Evolutionary conservation across 2,113 vertebrate genomes (phyloP).

Genomic region (Gallinago undulata): DNA sequence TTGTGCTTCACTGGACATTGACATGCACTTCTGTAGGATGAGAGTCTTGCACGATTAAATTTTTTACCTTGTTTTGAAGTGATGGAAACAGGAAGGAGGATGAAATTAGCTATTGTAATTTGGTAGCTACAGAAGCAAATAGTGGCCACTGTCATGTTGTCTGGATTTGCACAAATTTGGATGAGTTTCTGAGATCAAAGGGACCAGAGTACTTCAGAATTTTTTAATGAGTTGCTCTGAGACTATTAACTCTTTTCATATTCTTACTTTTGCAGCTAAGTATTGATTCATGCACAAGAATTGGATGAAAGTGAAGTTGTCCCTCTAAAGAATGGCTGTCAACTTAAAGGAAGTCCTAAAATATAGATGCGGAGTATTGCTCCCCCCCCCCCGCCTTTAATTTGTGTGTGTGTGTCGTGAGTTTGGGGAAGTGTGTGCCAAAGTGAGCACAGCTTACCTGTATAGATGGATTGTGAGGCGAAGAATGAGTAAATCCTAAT

Average conservation of each 20-base stretch:
- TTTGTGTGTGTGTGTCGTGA: background rate
- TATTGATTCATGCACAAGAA: background rate
- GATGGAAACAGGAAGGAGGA: background rate
- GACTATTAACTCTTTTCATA: background rate
- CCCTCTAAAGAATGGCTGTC: background rate
- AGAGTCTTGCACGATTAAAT: background rate
- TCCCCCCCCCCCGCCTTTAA: no score
- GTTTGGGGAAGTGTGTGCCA: background rate
- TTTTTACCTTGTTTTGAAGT: background rate
- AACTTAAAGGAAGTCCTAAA: background rate
- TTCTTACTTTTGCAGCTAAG: background rate
- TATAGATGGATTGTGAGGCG: background rate
- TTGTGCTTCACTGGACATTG: background rate
- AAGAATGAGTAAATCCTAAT: background rate
- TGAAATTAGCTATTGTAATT: background rate
- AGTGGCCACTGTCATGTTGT: background rate
- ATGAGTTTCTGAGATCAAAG: background rate
- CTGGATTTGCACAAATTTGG: background rate
- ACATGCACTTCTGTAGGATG: background rate
- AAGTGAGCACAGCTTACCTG: background rate
- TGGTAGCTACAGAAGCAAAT: background rate
- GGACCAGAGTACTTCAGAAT: background rate
- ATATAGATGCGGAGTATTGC: background rate
- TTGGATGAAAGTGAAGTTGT: background rate
- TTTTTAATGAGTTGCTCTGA: background rate